Conservation (phyloP, 2,113 vertebrate genomes). For the Actenoides lindsayi region DNA sequence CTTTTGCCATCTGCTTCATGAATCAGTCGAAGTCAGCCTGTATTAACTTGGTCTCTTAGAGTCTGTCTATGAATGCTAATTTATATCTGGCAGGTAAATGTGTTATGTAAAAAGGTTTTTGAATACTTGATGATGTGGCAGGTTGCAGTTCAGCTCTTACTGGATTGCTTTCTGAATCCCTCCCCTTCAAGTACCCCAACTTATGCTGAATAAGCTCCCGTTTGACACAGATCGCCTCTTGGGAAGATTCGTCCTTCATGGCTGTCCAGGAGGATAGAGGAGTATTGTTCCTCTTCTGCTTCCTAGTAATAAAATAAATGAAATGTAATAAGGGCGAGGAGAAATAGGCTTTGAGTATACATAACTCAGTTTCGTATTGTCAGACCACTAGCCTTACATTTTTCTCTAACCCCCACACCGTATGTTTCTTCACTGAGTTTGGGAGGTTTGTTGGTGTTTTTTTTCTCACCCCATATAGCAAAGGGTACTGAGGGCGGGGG, state of each 20-base stretch:
- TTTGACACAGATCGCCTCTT: not conserved
- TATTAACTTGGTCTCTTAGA: not conserved
- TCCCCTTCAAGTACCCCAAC: not conserved
- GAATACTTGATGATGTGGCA: not conserved
- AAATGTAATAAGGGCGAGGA: not conserved
- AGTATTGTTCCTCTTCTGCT: not conserved
- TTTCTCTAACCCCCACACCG: fast-evolving
- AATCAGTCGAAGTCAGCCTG: not conserved
- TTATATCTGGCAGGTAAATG: not conserved
- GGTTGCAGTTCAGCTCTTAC: not conserved
- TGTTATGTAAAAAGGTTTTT: not conserved
- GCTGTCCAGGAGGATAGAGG: not conserved
- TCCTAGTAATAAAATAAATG: not conserved
- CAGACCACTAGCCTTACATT: not conserved
- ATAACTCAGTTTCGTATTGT: not conserved
- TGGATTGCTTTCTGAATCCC: not conserved
- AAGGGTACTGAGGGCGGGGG: not conserved
- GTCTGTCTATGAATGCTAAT: not conserved
- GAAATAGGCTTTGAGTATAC: not conserved
- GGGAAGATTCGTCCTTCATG: not conserved
- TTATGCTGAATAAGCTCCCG: not conserved
- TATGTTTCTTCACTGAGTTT: not conserved
- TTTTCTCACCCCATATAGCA: fast-evolving
- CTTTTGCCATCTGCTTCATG: not conserved
- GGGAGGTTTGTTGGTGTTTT: not conserved